Conservation (phyloP, 2,113 vertebrate genomes). For the Xenus cinereus region DNA sequence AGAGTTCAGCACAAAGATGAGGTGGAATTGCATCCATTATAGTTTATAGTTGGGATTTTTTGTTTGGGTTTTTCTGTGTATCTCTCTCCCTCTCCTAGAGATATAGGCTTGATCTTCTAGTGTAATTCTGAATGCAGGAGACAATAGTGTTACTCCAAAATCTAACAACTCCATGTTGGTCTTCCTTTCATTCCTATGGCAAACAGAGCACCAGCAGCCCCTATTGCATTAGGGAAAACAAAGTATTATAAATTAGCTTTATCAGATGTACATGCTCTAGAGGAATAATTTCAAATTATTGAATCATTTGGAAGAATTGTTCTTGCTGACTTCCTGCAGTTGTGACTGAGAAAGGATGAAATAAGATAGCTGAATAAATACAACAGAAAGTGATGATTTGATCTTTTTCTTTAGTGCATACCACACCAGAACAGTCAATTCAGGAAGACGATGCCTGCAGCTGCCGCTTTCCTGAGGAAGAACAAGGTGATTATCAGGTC, state of each 20-base stretch:
- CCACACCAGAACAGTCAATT: constrained; percentile 1
- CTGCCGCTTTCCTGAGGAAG: constrained; percentile 86
- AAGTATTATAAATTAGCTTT: not conserved
- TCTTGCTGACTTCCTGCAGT: not conserved
- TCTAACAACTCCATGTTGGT: not conserved
- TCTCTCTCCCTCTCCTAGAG: not conserved
- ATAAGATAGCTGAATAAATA: not conserved
- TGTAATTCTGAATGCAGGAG: not conserved
- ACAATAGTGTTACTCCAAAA: not conserved
- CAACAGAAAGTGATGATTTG: not conserved
- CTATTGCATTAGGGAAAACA: not conserved
- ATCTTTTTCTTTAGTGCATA: constrained; percentile 25
- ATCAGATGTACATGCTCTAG: not conserved
- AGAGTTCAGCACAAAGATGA: not conserved
- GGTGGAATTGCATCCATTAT: not conserved
- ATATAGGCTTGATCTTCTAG: not conserved
- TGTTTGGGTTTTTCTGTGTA: not conserved
- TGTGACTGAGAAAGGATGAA: not conserved
- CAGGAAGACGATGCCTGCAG: constrained; percentile 82
- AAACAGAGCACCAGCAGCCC: not conserved
- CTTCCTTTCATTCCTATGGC: not conserved
- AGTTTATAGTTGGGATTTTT: not conserved
- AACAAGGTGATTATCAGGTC: constrained; percentile 77
- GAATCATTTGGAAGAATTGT: not conserved
- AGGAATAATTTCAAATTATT: not conserved